A percentile compares a stretch with the other conserved stretches of the same genome.
Evolutionary conservation across 2,797 vertebrate species (phyloP).

Genomic region (Fistularia tabacaria): DNA sequence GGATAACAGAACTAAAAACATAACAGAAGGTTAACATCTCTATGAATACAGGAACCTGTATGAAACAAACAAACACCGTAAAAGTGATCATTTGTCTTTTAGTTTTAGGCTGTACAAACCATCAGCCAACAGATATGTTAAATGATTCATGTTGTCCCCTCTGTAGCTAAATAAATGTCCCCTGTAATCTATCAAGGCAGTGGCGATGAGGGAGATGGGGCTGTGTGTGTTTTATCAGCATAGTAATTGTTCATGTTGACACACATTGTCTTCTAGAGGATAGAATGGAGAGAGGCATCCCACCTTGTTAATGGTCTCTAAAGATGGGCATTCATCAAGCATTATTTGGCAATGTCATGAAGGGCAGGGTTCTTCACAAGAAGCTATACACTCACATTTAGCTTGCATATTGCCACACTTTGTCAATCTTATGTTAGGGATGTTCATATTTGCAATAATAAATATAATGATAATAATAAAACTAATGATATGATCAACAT

Average conservation of each 20-base stretch:
- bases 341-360: conserved; percentile 45
- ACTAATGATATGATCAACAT: too few species aligned
- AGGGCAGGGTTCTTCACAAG: too few species aligned
- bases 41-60: too few species aligned
- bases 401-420: too few species aligned
- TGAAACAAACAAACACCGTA: too few species aligned
- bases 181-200: conserved; percentile 58
- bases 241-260: conserved; percentile 75
- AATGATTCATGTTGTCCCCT: conserved; percentile 55
- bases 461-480: too few species aligned
- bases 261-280: conserved; percentile 66
- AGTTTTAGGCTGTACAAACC: conserved; percentile 28
- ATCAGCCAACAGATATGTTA: conserved; percentile 61
- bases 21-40: too few species aligned
- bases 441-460: too few species aligned
- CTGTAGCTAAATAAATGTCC: conserved; percentile 66
- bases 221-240: conserved; percentile 62
- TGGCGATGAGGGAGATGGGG: conserved; percentile 55
- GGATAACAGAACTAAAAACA: too few species aligned
- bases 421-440: too few species aligned
- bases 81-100: conserved; percentile 1
- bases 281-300: conserved; percentile 57
- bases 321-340: conserved; percentile 69
- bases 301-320: conserved; percentile 73
- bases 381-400: too few species aligned